Evolutionary conservation across 2,888 invertebrate species (phyloP).

Genomic region (Folsomia candida): DNA sequence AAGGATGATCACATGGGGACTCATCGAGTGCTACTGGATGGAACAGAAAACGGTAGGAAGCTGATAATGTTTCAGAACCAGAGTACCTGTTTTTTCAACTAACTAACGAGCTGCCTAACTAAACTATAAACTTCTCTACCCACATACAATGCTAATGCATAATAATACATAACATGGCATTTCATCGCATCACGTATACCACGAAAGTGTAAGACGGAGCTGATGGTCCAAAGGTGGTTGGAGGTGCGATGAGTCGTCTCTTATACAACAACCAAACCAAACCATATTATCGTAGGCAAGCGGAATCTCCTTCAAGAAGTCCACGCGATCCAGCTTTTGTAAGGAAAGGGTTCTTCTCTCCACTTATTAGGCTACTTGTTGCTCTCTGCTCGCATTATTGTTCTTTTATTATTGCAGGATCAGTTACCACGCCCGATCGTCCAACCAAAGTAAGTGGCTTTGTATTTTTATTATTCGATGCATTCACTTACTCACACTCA

Average conservation of each 20-base stretch:
- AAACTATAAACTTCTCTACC: not conserved
- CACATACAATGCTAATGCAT: constrained; percentile 9
- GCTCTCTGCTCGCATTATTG: constrained; percentile 7
- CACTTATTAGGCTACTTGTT: not conserved
- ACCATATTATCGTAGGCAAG: not conserved
- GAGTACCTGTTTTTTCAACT: constrained; percentile 24
- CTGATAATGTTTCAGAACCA: constrained; percentile 40
- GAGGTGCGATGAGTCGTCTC: not conserved
- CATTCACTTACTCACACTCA: not conserved
- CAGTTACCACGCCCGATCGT: constrained; percentile 11
- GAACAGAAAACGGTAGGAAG: constrained; percentile 41
- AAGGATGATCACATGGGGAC: constrained; percentile 48
- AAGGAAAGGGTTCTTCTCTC: constrained; percentile 7
- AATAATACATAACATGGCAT: constrained; percentile 7
- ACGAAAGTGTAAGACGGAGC: no score
- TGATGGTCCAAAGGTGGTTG: not conserved
- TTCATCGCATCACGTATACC: constrained; percentile 1
- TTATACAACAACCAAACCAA: not conserved
- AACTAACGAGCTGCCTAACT: constrained; percentile 22
- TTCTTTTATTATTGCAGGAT: constrained; percentile 8
- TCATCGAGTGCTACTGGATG: constrained; percentile 49
- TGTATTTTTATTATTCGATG: not conserved
- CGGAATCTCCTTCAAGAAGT: constrained; percentile 1
- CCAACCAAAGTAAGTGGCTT: constrained; percentile 13
- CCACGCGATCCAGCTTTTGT: not conserved